Evolutionary conservation across 2,113 vertebrate genomes (phyloP).

Genomic region (Lamprologus speciosus): DNA sequence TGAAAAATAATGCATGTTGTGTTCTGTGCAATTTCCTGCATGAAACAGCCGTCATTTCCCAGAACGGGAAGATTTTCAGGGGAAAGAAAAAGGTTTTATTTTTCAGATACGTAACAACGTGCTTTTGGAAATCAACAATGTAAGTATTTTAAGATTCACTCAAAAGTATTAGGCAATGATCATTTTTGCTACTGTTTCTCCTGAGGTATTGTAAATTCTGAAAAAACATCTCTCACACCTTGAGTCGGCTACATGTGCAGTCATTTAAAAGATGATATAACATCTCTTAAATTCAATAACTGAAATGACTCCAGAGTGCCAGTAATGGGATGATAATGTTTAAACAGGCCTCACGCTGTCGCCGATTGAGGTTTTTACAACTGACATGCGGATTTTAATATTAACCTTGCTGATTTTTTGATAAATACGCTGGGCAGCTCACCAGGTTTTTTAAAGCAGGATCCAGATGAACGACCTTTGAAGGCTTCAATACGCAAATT

Average conservation of each 20-base stretch:
- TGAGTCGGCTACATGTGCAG: not conserved
- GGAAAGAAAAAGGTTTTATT: not conserved
- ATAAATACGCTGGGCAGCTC: not conserved
- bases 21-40: not conserved
- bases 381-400: not conserved
- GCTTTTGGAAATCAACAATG: not conserved
- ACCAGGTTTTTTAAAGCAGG: not conserved
- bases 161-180: not conserved
- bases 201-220: not conserved
- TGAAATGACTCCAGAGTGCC: not conserved
- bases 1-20: not conserved
- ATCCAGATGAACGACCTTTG: not conserved
- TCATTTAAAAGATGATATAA: not conserved
- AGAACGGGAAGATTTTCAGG: not conserved
- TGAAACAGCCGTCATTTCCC: not conserved
- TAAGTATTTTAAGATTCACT: not conserved
- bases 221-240: not conserved
- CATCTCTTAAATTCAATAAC: not conserved
- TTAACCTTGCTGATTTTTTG: not conserved
- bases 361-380: not conserved
- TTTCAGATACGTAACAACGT: not conserved
- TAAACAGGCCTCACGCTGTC: not conserved
- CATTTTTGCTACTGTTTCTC: fast-evolving
- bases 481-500: not conserved
- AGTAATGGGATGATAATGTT: not conserved